A percentile compares a stretch with the other conserved stretches of the same genome.
phyloP scores from a whole-genome alignment of 1,140 invertebrate genomes.

The Zaprionus ghesquierei region DNA sequence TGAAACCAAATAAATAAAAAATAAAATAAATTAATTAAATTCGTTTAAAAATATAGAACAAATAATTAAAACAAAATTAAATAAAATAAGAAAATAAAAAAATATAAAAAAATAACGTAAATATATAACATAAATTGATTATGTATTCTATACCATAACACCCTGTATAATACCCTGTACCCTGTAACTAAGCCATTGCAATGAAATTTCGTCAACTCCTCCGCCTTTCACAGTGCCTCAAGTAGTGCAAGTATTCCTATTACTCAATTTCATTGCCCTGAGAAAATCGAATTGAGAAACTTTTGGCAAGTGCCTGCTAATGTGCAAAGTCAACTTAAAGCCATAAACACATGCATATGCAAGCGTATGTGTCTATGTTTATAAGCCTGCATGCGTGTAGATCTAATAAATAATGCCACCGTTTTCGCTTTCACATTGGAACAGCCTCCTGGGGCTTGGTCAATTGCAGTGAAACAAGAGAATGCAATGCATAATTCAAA shows the following conservation, averaged over 20 bases:
- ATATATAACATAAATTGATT: too few relatives aligned
- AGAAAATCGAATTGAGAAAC: constrained; percentile 51
- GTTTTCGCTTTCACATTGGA: constrained; percentile 26
- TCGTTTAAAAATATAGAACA: too few relatives aligned
- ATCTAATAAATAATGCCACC: constrained; percentile 8
- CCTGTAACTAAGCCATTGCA: too few relatives aligned
- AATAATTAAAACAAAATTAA: too few relatives aligned
- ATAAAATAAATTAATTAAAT: too few relatives aligned
- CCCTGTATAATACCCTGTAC: too few relatives aligned
- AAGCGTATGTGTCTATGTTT: neutral
- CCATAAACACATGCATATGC: neutral
- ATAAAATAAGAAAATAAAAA: too few relatives aligned
- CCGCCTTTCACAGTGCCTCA: neutral
- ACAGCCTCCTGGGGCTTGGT: neutral
- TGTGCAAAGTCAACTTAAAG: constrained; percentile 52
- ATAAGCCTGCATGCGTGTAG: neutral
- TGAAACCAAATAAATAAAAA: too few relatives aligned
- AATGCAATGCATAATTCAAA: constrained; percentile 40
- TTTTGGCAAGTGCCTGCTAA: constrained; percentile 55
- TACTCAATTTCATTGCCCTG: constrained; percentile 48
- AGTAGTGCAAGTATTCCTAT: constrained; percentile 13
- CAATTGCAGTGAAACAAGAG: neutral
- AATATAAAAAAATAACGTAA: too few relatives aligned
- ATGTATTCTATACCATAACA: too few relatives aligned
- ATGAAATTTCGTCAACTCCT: too few relatives aligned